Percentiles rank a stretch among this genome's conserved stretches.
Conservation (phyloP, 2,113 vertebrate genomes). For the Tyto alba region DNA sequence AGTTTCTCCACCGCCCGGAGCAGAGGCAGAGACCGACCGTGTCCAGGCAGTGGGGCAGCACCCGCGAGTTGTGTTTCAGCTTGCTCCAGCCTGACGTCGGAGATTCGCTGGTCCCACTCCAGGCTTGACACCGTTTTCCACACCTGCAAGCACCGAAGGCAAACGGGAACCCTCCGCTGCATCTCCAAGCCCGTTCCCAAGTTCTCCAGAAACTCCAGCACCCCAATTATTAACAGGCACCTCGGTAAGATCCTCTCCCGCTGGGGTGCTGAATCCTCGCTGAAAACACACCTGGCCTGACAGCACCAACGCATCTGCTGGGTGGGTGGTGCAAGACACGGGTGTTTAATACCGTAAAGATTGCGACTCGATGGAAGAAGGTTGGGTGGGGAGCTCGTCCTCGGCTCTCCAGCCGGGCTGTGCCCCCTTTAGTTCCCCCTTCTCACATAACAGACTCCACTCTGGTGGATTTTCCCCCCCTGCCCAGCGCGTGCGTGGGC, state of each 20-base stretch:
- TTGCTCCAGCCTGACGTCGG: background rate
- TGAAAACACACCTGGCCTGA: background rate
- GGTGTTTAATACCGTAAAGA: background rate
- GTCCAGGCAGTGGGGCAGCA: background rate
- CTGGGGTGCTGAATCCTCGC: rapidly evolving
- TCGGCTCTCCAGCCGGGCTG: background rate
- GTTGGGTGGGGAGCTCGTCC: rapidly evolving
- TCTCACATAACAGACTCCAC: rapidly evolving
- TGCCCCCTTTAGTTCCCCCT: background rate
- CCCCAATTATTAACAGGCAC: rapidly evolving
- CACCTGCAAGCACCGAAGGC: background rate
- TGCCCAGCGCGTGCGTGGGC: background rate
- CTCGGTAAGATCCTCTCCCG: background rate
- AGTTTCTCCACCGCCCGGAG: background rate
- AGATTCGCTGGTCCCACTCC: background rate
- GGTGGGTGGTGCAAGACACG: background rate
- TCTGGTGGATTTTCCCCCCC: background rate
- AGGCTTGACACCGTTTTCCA: rapidly evolving
- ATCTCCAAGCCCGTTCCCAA: background rate
- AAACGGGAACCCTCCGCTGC: rapidly evolving
- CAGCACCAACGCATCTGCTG: background rate
- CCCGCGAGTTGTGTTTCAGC: rapidly evolving
- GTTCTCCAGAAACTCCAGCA: background rate
- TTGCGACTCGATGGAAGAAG: background rate
- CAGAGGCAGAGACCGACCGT: background rate